Evolutionary conservation across 2,888 invertebrate genomes (phyloP).

Genomic region (Agonum fuliginosum): DNA sequence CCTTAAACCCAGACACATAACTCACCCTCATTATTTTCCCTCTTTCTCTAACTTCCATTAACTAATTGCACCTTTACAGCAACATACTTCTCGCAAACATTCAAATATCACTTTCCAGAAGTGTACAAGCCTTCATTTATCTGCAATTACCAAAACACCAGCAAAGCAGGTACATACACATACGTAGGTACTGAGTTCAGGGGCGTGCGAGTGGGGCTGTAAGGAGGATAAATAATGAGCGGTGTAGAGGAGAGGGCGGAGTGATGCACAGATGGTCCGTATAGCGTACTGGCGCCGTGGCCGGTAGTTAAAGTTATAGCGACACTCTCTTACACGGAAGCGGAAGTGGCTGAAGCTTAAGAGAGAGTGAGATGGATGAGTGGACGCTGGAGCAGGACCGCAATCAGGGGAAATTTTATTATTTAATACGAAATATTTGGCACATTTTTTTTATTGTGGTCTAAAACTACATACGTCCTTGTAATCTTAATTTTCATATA

Average conservation of each 20-base stretch:
- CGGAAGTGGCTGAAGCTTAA: constrained; percentile 20
- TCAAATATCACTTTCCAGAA: constrained; percentile 38
- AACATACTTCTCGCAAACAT: constrained; percentile 34
- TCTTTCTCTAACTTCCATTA: constrained; percentile 35
- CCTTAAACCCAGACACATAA: constrained; percentile 34
- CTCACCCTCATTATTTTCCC: constrained; percentile 8
- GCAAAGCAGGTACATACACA: constrained; percentile 23
- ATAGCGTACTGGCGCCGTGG: no score
- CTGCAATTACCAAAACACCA: constrained; percentile 40
- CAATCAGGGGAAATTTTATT: constrained; percentile 11
- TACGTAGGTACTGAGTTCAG: background rate
- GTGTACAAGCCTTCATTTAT: constrained; percentile 42
- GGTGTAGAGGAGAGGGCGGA: background rate
- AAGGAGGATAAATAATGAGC: constrained; percentile 15
- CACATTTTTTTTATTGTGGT: background rate
- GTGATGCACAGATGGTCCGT: constrained; percentile 33
- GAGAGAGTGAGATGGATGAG: constrained; percentile 27
- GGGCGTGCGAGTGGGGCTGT: background rate
- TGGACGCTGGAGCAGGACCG: background rate
- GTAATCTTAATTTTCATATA: background rate
- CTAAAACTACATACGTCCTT: background rate
- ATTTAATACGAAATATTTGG: background rate
- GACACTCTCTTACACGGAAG: constrained; percentile 31
- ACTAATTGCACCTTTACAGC: constrained; percentile 36
- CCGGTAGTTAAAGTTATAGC: constrained; percentile 39